Evolutionary conservation across 2,113 vertebrate genomes (phyloP).

Genomic region (Scomber scombrus): DNA sequence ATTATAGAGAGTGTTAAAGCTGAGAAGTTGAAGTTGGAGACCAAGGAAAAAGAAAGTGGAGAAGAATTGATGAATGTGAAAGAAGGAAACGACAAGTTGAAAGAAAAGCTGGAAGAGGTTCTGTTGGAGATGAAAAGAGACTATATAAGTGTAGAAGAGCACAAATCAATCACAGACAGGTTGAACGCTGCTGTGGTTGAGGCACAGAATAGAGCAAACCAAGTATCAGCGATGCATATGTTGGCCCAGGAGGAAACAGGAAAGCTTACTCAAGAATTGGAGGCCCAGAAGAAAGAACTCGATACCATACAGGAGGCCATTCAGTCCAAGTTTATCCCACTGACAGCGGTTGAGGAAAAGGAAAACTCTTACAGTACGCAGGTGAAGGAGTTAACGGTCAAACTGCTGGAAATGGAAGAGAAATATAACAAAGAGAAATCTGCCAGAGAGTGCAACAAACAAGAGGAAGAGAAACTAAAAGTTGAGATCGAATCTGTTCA

Average conservation of each 20-base stretch:
- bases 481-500: slow-evolving; percentile 82
- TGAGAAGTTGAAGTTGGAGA: slow-evolving; percentile 85
- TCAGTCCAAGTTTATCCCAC: slow-evolving; percentile 88
- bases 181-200: slow-evolving; percentile 72
- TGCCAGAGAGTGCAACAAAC: slow-evolving; percentile 67
- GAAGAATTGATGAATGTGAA: slow-evolving; percentile 85
- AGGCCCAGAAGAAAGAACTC: slow-evolving; percentile 92
- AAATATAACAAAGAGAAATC: slow-evolving; percentile 76
- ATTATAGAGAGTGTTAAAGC: slow-evolving; percentile 84
- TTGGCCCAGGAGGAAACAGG: slow-evolving; percentile 84
- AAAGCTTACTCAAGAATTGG: slow-evolving; percentile 88
- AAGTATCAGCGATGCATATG: slow-evolving; percentile 66
- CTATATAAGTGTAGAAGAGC: slow-evolving; percentile 84
- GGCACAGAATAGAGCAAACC: slow-evolving; percentile 73
- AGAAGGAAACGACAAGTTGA: slow-evolving; percentile 87
- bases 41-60: slow-evolving; percentile 77
- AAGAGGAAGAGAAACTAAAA: slow-evolving; percentile 85
- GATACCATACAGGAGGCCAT: slow-evolving; percentile 95
- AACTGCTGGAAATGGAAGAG: slow-evolving; percentile 81
- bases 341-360: slow-evolving; percentile 85
- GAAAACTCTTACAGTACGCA: slow-evolving; percentile 84
- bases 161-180: slow-evolving; percentile 71
- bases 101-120: slow-evolving; percentile 82
- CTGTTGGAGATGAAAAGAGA: slow-evolving; percentile 82
- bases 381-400: slow-evolving; percentile 82